These are phyloP conservation scores for Copidosoma floridanum DNA, from an alignment of 1,140 invertebrate genomes.

Conservation along the genomic window DNA sequence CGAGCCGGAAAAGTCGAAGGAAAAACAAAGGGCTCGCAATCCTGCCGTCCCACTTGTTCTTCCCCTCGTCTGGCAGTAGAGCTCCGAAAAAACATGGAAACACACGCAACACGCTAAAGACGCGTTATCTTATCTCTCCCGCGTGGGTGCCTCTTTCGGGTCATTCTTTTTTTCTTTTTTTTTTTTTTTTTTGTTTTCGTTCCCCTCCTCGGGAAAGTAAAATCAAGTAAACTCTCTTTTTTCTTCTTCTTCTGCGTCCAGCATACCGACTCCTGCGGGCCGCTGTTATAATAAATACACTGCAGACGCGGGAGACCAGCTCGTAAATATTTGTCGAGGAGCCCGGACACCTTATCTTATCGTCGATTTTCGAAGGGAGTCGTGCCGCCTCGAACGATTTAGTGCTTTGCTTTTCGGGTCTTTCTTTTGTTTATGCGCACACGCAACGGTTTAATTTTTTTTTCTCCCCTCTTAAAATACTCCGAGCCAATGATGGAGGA, in stretches of 20 bases:
- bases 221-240: conserved; percentile 14
- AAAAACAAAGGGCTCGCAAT: conserved; percentile 10
- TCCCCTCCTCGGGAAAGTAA: not conserved
- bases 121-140: conserved; percentile 7
- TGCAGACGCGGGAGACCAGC: too few species aligned
- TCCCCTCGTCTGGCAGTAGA: not conserved
- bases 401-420: too few species aligned
- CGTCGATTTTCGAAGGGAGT: conserved; percentile 3
- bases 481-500: too few species aligned
- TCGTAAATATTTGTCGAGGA: conserved; percentile 21
- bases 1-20: not conserved
- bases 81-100: too few species aligned
- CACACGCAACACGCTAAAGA: not conserved
- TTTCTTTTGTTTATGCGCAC: too few species aligned
- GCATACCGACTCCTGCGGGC: too few species aligned
- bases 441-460: too few species aligned
- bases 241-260: not conserved
- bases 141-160: not conserved
- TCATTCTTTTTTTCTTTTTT: not conserved
- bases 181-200: not conserved
- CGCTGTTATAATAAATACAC: too few species aligned
- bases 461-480: too few species aligned
- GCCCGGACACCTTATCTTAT: conserved; percentile 11
- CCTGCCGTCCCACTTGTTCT: too few species aligned
- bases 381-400: too few species aligned